A percentile compares a stretch with the other conserved stretches of the same genome.
Conservation (phyloP, 2,113 vertebrate species). For the Hystrix brachyura region DNA sequence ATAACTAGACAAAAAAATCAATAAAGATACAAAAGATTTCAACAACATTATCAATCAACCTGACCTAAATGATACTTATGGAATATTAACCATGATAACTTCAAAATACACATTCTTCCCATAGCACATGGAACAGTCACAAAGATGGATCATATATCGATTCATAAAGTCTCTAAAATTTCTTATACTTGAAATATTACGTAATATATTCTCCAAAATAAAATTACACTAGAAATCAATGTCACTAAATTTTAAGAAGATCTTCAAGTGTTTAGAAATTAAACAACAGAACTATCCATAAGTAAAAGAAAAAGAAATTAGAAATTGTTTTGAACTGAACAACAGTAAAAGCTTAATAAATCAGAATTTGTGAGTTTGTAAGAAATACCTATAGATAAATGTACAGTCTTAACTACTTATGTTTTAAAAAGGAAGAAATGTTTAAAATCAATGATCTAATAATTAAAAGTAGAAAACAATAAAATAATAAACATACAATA, state of each 20-base stretch:
- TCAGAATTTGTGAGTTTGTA: background rate
- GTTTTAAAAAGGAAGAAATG: background rate
- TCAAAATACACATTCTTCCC: background rate
- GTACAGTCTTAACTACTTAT: background rate
- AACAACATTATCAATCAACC: background rate
- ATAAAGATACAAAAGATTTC: background rate
- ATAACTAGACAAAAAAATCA: background rate
- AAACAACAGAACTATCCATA: background rate
- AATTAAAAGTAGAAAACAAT: background rate
- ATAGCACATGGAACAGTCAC: background rate
- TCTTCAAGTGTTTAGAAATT: background rate
- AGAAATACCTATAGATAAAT: background rate
- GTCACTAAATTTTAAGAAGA: background rate
- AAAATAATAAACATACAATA: background rate
- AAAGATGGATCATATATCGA: background rate
- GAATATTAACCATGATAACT: background rate
- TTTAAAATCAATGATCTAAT: background rate
- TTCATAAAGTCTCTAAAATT: background rate
- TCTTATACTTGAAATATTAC: background rate
- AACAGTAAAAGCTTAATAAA: background rate
- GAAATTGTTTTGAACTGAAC: background rate
- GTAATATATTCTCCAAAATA: background rate
- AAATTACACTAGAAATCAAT: background rate
- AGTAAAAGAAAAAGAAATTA: background rate
- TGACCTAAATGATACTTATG: background rate